Evolutionary conservation across 1,140 invertebrate genomes (phyloP).

Genomic region (Artemia franciscana): DNA sequence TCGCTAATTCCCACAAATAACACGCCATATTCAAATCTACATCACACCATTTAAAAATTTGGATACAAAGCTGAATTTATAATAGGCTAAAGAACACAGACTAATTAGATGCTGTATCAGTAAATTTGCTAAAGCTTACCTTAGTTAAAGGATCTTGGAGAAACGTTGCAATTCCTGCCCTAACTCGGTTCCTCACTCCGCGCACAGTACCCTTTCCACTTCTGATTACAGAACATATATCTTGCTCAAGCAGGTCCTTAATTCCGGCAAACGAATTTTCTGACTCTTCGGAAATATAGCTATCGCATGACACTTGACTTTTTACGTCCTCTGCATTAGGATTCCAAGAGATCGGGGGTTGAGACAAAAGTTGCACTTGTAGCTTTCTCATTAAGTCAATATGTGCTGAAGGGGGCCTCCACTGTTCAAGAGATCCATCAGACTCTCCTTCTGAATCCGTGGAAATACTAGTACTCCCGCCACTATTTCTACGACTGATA

Average conservation of each 20-base stretch:
- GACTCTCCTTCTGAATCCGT: background rate
- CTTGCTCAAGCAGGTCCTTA: slow-evolving; percentile 42
- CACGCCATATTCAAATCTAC: too few species aligned
- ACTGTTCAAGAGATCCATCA: background rate
- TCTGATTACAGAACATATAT: slow-evolving; percentile 37
- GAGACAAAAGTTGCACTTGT: background rate
- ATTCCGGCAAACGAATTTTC: slow-evolving; percentile 38
- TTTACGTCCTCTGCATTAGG: background rate
- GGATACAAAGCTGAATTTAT: too few species aligned
- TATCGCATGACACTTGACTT: background rate
- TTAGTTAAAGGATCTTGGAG: slow-evolving; percentile 50
- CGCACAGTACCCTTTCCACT: slow-evolving; percentile 74
- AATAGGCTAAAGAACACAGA: slow-evolving; percentile 1
- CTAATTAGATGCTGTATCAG: background rate
- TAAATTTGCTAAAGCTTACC: slow-evolving; percentile 22
- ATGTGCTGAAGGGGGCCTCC: background rate
- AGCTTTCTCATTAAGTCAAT: background rate
- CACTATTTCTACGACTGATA: background rate
- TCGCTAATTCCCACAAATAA: too few species aligned
- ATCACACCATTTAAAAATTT: too few species aligned
- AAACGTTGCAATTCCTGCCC: slow-evolving; percentile 80
- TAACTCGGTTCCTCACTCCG: slow-evolving; percentile 75
- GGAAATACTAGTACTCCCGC: background rate
- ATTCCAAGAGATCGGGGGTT: background rate
- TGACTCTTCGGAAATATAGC: background rate